Evolutionary conservation across 2,797 vertebrate genomes (phyloP).

Genomic region (Anas capensis): DNA sequence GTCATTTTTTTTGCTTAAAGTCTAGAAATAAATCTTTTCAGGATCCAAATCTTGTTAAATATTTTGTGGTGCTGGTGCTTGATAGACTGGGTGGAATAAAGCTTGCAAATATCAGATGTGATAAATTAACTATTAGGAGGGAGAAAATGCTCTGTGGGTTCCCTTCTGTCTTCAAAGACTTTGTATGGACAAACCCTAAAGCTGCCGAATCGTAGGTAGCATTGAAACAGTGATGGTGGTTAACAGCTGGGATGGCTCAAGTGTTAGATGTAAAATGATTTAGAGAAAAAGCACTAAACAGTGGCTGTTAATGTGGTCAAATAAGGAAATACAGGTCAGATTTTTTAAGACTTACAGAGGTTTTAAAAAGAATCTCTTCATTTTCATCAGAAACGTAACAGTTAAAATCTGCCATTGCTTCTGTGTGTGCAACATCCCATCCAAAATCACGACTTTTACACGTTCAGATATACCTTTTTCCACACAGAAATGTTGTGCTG

Average conservation of each 20-base stretch:
- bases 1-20: constrained; percentile 43
- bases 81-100: not conserved
- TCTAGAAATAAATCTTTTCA: constrained; percentile 43
- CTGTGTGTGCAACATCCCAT: accelerated
- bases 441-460: not conserved
- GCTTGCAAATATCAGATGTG: not conserved
- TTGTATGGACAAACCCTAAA: not conserved
- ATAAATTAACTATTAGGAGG: not conserved
- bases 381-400: not conserved
- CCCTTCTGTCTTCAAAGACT: not conserved
- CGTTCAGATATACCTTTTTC: not conserved
- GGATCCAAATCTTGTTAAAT: constrained; percentile 51
- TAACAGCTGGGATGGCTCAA: not conserved
- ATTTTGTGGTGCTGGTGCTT: constrained; percentile 25
- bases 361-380: not conserved
- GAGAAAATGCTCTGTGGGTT: not conserved
- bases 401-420: not conserved
- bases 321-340: not conserved
- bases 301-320: not conserved
- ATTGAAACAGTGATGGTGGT: not conserved
- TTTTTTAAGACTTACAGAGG: not conserved
- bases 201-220: not conserved
- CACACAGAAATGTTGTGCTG: not conserved
- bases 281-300: not conserved
- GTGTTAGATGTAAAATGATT: not conserved